Base-by-base conservation (phyloP, 2,113 vertebrate species). In the Romanogobio albipinnatus region DNA sequence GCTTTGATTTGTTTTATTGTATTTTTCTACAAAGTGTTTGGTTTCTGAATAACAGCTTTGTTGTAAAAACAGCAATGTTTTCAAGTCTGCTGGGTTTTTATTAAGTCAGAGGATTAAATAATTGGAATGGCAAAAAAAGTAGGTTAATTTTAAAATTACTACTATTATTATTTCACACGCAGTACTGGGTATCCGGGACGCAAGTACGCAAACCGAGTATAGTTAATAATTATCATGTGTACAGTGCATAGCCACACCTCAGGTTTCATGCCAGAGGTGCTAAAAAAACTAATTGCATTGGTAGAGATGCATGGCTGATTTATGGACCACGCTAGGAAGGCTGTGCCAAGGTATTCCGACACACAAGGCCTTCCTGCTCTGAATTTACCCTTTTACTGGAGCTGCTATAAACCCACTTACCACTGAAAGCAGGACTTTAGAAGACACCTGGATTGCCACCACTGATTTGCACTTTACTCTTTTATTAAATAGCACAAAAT, bases 361-460 rank as follows among this genome's bases (percentile, higher is more conserved):
- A 81, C 36, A 74, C 19, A 45, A 82, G 58, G 77, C n/a, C 56
- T 82, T 66, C 33, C 29, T 36, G 29, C 45, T 68, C 85, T 43
- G 29, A 83, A 68, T 14, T 33, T 19, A 49, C 15, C 56, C 59
- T 47, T 77, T 82, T 33, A 68, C 29, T 64, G 68, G 59, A 61
- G 74, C 84, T 75, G 75, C 45, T 86, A 36, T 83, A 83, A 83
- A 76, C 66, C 73, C 53, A 77, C 36, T 84, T 75, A 80, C 77
- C 22, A 53, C 51, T 59, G 36, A 78, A 73, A 64, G 58, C 68
- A 49, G 58, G 51, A 78, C 59, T 89, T 90, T 84, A 88, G 83
- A 76, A 87, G 92, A 93, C 92, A 93, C 91, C 91, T 93, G 90
- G 90, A 89, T 76, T 79, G 83, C 86, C 84, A 89, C 89, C 92